Evolutionary conservation across 2,113 vertebrate species (phyloP).

Genomic region (Phasianus colchicus): DNA sequence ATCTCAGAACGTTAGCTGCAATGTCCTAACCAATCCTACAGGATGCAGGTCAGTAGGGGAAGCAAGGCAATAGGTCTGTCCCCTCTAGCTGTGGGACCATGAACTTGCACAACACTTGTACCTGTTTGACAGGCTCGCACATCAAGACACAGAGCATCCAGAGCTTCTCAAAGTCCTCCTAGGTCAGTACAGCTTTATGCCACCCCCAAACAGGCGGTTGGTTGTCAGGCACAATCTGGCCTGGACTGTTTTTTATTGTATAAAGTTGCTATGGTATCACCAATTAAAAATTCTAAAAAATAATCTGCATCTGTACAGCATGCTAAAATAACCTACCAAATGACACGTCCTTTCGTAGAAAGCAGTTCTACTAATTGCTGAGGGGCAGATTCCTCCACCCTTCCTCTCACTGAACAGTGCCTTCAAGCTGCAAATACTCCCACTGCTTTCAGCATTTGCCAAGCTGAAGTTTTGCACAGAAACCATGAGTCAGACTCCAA

Average conservation of each 20-base stretch:
- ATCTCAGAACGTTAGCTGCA: not conserved
- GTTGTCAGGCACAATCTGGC: slow-evolving; percentile 73
- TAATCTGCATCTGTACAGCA: slow-evolving; percentile 75
- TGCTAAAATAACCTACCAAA: slow-evolving; percentile 75
- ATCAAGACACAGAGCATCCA: not conserved
- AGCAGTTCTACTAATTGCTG: slow-evolving; percentile 73
- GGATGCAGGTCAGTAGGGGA: not conserved
- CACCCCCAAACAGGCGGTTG: slow-evolving; percentile 69
- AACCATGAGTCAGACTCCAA: slow-evolving; percentile 67
- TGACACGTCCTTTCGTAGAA: slow-evolving; percentile 74
- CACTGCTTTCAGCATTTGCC: slow-evolving; percentile 69
- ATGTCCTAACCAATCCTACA: not conserved
- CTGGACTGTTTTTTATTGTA: slow-evolving; percentile 71
- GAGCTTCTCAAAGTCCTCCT: slow-evolving; percentile 29
- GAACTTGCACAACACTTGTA: not conserved
- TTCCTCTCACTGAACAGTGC: slow-evolving; percentile 60
- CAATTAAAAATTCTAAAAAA: slow-evolving; percentile 76
- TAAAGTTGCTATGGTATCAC: slow-evolving; percentile 75
- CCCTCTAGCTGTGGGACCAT: not conserved
- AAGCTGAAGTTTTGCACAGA: slow-evolving; percentile 63
- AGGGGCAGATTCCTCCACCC: slow-evolving; percentile 71
- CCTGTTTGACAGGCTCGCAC: not conserved
- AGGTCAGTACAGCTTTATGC: slow-evolving; percentile 54
- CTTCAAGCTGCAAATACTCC: slow-evolving; percentile 73
- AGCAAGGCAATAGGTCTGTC: not conserved